Evolutionary conservation across 2,797 vertebrate genomes (phyloP).

Genomic region (Okamejei kenojei): DNA sequence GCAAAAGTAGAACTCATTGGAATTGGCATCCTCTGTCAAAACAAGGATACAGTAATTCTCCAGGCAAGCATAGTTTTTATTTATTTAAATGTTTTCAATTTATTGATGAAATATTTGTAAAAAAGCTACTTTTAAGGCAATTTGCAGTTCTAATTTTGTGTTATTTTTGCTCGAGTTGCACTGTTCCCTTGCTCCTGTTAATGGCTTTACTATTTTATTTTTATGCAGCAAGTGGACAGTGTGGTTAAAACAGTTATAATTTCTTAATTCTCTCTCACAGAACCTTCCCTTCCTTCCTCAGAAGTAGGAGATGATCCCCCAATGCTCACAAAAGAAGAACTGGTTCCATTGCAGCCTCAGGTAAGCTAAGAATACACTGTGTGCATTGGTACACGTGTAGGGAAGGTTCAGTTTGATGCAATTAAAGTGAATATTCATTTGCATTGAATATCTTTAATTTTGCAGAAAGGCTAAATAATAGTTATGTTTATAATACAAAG

Average conservation of each 20-base stretch:
- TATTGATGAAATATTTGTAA: neutral
- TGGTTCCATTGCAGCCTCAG: conserved; percentile 67
- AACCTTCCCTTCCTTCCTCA: conserved; percentile 66
- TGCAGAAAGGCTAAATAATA: neutral
- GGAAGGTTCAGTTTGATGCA: neutral
- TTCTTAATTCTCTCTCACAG: conserved; percentile 50
- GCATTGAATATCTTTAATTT: neutral
- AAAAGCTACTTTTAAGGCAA: neutral
- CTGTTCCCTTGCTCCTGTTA: neutral
- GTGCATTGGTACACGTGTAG: too few relatives aligned
- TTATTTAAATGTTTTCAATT: neutral
- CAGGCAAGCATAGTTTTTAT: neutral
- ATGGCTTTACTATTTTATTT: neutral
- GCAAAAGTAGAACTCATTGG: neutral
- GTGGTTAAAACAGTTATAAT: conserved; percentile 29
- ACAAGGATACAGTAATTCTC: neutral
- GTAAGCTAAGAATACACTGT: conserved; percentile 48
- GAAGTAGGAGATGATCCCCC: conserved; percentile 93
- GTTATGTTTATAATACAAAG: neutral
- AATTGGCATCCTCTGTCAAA: neutral
- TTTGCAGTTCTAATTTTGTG: neutral
- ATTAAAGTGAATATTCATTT: neutral
- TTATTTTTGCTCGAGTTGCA: neutral
- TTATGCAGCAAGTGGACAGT: conserved; percentile 10
- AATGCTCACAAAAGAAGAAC: conserved; percentile 93